A percentile compares a stretch with the other conserved stretches of the same genome.
Evolutionary conservation across 2,888 invertebrate species (phyloP).

Genomic region (Ametastegia equiseti): DNA sequence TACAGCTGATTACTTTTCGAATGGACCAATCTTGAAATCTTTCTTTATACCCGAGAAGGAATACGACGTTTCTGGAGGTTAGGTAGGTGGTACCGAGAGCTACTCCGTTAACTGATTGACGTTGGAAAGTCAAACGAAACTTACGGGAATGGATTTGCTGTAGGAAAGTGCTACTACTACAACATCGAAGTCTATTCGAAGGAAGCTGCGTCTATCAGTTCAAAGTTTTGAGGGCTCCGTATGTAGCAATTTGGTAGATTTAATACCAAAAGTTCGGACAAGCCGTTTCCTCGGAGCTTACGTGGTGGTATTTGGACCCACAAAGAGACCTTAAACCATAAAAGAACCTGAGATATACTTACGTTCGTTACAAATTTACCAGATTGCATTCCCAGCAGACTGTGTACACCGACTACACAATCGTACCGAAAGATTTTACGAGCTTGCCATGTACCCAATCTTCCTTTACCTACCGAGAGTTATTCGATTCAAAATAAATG

Average conservation of each 20-base stretch:
- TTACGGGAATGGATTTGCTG: constrained; percentile 1
- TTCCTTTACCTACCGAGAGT: background rate
- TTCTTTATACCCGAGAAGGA: background rate
- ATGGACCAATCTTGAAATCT: background rate
- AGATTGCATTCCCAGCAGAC: constrained; percentile 8
- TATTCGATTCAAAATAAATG: constrained; percentile 18
- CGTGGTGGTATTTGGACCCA: constrained; percentile 19
- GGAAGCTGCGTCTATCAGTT: constrained; percentile 9
- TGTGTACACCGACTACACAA: background rate
- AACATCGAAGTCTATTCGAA: constrained; percentile 1
- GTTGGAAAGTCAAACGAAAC: background rate
- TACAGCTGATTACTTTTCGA: background rate
- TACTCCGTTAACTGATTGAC: background rate
- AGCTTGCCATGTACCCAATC: background rate
- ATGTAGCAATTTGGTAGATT: constrained; percentile 30
- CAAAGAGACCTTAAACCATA: constrained; percentile 29
- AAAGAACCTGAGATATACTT: constrained; percentile 23
- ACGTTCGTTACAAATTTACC: constrained; percentile 40
- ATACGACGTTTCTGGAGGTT: background rate
- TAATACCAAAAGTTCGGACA: constrained; percentile 33
- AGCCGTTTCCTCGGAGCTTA: constrained; percentile 23
- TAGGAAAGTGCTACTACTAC: background rate
- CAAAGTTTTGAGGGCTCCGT: constrained; percentile 10
- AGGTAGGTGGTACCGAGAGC: too few relatives aligned
- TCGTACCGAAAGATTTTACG: constrained; percentile 16